These are phyloP conservation scores for Molossus molossus DNA, from an alignment of 2,797 vertebrate genomes.

Conservation along the genomic window DNA sequence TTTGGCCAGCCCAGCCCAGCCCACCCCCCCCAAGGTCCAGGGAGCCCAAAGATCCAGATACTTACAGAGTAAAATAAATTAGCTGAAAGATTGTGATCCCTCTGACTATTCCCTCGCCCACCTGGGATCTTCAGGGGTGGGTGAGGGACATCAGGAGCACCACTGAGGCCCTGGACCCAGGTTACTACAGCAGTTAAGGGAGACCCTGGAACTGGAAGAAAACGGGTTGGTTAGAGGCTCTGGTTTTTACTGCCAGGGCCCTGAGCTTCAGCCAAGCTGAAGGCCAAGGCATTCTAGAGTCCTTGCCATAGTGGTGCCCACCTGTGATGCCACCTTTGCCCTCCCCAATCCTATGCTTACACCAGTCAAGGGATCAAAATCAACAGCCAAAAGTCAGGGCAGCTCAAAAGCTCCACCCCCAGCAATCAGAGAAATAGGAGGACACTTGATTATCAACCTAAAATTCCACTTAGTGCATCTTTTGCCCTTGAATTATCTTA, in stretches of 20 bases:
- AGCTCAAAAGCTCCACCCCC: not conserved
- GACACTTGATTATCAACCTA: not conserved
- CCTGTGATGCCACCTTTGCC: not conserved
- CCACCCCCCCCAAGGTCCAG: not conserved
- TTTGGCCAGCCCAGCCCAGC: not conserved
- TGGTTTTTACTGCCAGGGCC: not conserved
- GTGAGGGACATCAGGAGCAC: slow-evolving; percentile 99
- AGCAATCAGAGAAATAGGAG: not conserved
- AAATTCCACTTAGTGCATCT: not conserved
- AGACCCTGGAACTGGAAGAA: slow-evolving; percentile 92
- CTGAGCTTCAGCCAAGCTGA: not conserved
- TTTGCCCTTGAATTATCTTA: not conserved
- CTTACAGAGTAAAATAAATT: slow-evolving; percentile 98
- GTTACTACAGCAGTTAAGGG: slow-evolving; percentile 97
- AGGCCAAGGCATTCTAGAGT: not conserved
- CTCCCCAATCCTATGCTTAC: not conserved
- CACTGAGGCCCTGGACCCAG: slow-evolving; percentile 99
- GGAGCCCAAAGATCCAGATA: slow-evolving; percentile 64
- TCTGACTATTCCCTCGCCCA: slow-evolving; percentile 99
- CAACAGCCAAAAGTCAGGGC: not conserved
- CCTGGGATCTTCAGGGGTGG: slow-evolving; percentile 99
- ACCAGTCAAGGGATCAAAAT: not conserved
- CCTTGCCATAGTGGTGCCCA: not conserved
- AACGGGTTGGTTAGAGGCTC: not conserved
- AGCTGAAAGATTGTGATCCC: slow-evolving; percentile 99